A percentile compares a stretch with the other conserved stretches of the same genome.
Conservation (phyloP, 1,140 invertebrate genomes). For the Ceratitis capitata region DNA sequence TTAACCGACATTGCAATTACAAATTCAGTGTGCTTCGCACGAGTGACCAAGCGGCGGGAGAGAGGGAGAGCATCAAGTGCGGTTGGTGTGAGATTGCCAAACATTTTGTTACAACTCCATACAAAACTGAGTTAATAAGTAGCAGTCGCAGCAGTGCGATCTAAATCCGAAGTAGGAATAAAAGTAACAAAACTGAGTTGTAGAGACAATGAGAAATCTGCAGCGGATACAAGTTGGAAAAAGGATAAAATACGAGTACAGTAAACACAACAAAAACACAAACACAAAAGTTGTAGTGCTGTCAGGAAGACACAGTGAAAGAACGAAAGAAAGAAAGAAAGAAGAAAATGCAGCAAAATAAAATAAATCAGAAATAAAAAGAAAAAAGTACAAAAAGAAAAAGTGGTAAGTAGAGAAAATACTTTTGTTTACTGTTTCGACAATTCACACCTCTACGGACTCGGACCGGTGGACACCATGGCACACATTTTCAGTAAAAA, state of each 20-base stretch:
- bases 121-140: neutral
- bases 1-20: constrained; percentile 64
- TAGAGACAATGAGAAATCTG: neutral
- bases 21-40: constrained; percentile 58
- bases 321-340: neutral
- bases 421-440: constrained; percentile 58
- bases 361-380: neutral
- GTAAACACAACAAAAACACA: neutral
- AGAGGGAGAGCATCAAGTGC: constrained; percentile 9
- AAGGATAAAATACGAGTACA: neutral
- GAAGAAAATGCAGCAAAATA: neutral
- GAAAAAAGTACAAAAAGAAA: neutral
- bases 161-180: neutral
- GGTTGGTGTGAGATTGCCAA: constrained; percentile 48
- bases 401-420: neutral
- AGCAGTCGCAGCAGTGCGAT: neutral
- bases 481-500: constrained; percentile 32
- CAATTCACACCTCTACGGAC: constrained; percentile 62
- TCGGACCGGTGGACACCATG: constrained; percentile 39
- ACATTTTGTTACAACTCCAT: neutral
- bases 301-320: neutral
- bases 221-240: neutral
- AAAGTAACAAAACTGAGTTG: neutral
- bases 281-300: neutral
- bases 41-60: neutral